A percentile compares a stretch with the other conserved stretches of the same genome.
These are phyloP conservation scores for Chloropsis hardwickii DNA, from an alignment of 2,113 vertebrate species.

Conservation along the genomic window DNA sequence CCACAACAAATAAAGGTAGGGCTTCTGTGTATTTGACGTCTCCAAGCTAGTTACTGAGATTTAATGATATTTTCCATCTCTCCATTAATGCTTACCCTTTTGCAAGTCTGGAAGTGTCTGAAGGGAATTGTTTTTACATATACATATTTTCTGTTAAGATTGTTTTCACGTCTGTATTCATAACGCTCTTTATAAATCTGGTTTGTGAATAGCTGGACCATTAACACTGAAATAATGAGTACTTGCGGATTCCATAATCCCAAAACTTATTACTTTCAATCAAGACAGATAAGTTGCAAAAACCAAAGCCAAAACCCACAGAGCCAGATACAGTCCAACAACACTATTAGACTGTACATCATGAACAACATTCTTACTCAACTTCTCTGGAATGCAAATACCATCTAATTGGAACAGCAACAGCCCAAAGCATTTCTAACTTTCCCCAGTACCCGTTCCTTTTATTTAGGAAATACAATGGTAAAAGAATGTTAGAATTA, in stretches of 20 bases:
- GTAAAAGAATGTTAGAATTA: neutral
- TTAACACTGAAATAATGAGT: neutral
- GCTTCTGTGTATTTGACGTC: neutral
- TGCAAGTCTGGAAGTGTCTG: slow-evolving; percentile 35
- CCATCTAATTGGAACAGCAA: neutral
- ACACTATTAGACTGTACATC: neutral
- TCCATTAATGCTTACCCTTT: neutral
- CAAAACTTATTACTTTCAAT: neutral
- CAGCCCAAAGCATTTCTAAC: neutral
- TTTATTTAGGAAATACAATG: neutral
- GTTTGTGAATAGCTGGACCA: neutral
- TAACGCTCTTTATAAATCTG: neutral
- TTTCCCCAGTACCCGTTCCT: neutral
- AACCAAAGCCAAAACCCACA: neutral
- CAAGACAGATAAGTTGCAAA: neutral
- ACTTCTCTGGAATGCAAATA: neutral
- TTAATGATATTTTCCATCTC: slow-evolving; percentile 4
- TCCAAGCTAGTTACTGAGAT: neutral
- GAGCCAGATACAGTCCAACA: neutral
- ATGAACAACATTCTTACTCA: neutral
- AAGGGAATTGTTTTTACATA: neutral
- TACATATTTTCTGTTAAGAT: neutral
- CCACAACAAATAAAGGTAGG: slow-evolving; percentile 19
- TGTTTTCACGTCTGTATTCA: neutral
- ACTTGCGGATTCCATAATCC: neutral